Percentiles rank a stretch among this genome's conserved stretches.
Conservation (phyloP, 2,113 vertebrate genomes). For the Clarias batrachus region DNA sequence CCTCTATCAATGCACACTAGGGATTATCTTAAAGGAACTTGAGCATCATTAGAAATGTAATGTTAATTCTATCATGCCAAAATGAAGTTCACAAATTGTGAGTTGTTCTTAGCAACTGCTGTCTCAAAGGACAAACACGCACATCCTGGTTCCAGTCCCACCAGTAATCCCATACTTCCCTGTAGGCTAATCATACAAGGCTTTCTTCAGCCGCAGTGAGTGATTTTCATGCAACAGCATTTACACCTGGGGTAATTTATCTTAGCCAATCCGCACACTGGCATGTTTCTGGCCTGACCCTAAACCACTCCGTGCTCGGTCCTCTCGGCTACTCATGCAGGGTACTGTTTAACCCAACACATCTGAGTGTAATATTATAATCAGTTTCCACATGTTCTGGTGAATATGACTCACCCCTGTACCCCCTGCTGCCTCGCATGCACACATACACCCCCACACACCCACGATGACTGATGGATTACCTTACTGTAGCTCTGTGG, state of each 20-base stretch:
- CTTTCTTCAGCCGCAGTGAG: background rate
- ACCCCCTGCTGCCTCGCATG: slow-evolving; percentile 8
- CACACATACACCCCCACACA: background rate
- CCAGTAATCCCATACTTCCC: background rate
- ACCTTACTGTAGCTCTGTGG: slow-evolving; percentile 24
- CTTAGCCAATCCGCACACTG: too few relatives aligned
- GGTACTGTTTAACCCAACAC: slow-evolving; percentile 10
- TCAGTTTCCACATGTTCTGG: slow-evolving; percentile 40
- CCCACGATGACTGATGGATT: slow-evolving; percentile 20
- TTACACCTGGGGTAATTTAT: background rate
- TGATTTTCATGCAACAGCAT: background rate
- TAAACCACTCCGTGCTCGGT: background rate
- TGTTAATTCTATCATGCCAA: background rate
- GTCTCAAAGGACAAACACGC: background rate
- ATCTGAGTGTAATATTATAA: slow-evolving; percentile 52
- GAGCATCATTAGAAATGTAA: background rate
- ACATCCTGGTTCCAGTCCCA: background rate
- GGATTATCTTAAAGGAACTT: background rate
- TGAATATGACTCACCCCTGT: slow-evolving; percentile 13
- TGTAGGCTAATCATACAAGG: background rate
- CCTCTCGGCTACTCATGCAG: background rate
- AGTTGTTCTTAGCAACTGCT: background rate
- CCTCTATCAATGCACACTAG: background rate
- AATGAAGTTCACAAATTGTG: background rate
- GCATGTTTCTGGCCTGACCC: background rate